These are phyloP conservation scores for Megaceryle torquata DNA, from an alignment of 2,113 vertebrate genomes.

Conservation along the genomic window DNA sequence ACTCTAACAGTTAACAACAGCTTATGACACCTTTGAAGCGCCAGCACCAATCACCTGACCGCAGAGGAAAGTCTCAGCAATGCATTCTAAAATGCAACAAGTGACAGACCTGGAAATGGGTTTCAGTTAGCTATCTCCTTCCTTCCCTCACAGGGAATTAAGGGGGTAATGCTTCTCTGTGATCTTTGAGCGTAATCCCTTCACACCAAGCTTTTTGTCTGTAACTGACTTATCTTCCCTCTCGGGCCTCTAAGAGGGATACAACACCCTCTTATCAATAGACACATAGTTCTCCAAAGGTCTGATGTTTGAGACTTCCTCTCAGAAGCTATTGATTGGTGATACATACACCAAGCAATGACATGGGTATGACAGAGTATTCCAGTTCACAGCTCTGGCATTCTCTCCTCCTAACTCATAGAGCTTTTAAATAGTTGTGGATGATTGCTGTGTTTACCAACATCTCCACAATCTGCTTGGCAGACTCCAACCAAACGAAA, in stretches of 20 bases:
- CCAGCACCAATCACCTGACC: rapidly evolving
- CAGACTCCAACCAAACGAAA: neutral
- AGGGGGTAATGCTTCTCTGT: neutral
- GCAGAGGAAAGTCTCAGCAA: neutral
- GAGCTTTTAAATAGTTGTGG: neutral
- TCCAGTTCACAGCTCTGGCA: neutral
- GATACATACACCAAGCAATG: neutral
- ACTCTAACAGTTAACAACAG: neutral
- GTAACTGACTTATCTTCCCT: neutral
- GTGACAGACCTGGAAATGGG: neutral
- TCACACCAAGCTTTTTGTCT: neutral
- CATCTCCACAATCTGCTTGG: neutral
- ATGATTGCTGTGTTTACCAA: neutral
- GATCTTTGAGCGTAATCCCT: neutral
- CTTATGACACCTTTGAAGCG: neutral
- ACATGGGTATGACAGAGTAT: neutral
- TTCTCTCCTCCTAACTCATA: neutral
- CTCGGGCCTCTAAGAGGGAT: neutral
- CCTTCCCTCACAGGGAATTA: neutral
- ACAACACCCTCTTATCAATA: neutral
- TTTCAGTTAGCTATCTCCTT: neutral
- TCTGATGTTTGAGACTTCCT: neutral
- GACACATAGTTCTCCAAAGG: neutral
- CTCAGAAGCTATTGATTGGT: neutral
- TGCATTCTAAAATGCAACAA: neutral